Conservation (phyloP, 2,797 vertebrate species). For the Sebastes vulpes region DNA sequence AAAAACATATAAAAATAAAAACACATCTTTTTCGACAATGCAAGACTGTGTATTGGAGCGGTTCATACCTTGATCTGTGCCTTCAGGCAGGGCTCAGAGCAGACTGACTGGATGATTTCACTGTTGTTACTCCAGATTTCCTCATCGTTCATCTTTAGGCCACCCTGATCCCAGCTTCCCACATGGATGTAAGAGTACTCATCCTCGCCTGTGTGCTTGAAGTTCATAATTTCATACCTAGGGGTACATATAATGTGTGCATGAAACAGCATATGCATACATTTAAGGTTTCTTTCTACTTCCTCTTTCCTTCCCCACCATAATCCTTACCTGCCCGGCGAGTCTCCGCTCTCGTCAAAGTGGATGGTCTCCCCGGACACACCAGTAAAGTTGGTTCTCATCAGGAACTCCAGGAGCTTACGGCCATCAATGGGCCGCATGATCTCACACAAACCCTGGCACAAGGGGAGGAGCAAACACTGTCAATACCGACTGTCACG, state of each 20-base stretch:
- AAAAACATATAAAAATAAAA: not conserved
- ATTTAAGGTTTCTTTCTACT: not conserved
- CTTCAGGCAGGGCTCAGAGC: conserved; percentile 97
- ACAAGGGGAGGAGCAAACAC: conserved; percentile 30
- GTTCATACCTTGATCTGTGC: conserved; percentile 95
- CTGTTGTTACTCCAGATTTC: conserved; percentile 96
- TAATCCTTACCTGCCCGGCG: conserved; percentile 91
- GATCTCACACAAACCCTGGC: conserved; percentile 90
- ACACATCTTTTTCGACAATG: not conserved
- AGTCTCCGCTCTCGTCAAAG: conserved; percentile 98
- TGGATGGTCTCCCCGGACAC: conserved; percentile 94
- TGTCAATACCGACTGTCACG: not conserved
- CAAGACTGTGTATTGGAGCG: not conserved
- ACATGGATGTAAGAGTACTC: conserved; percentile 96
- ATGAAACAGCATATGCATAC: not conserved
- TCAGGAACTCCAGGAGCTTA: conserved; percentile 94
- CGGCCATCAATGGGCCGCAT: conserved; percentile 97
- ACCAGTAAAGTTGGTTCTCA: conserved; percentile 97
- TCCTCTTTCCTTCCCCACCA: not conserved
- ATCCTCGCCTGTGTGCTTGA: conserved; percentile 92
- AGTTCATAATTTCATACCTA: conserved; percentile 99
- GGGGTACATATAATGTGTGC: conserved; percentile 21
- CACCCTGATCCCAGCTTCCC: conserved; percentile 98
- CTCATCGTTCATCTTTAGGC: conserved; percentile 96
- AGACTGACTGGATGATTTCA: conserved; percentile 93